Conservation (phyloP, 2,888 invertebrate genomes). For the Chymomyza fuscimana region DNA sequence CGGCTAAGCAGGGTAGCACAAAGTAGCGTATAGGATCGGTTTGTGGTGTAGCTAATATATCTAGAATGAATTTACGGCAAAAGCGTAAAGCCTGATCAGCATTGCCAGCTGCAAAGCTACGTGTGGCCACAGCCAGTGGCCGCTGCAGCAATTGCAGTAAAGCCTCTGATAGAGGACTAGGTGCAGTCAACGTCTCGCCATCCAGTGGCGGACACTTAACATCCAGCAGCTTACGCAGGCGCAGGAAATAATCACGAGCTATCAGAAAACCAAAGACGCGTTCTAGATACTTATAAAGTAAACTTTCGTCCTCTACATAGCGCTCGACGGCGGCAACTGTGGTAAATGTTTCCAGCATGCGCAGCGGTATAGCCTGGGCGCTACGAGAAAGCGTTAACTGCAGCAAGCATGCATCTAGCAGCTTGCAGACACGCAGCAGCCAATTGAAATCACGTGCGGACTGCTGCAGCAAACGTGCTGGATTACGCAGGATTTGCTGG, state of each 20-base stretch:
- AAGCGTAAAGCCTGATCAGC: slow-evolving; percentile 58
- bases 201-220: slow-evolving; percentile 85
- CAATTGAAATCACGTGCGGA: slow-evolving; percentile 73
- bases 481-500: slow-evolving; percentile 77
- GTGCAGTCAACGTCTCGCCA: slow-evolving; percentile 85
- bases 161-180: slow-evolving; percentile 87
- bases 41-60: slow-evolving; percentile 85
- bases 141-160: slow-evolving; percentile 88
- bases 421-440: slow-evolving; percentile 77
- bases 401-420: slow-evolving; percentile 77
- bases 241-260: slow-evolving; percentile 84
- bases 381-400: slow-evolving; percentile 75
- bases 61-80: slow-evolving; percentile 82
- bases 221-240: slow-evolving; percentile 86
- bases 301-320: slow-evolving; percentile 70
- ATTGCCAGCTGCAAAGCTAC: slow-evolving; percentile 10
- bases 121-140: slow-evolving; percentile 84
- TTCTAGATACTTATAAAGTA: slow-evolving; percentile 74
- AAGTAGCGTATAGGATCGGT: slow-evolving; percentile 86
- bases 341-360: slow-evolving; percentile 89
- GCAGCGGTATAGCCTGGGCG: slow-evolving; percentile 85
- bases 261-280: slow-evolving; percentile 77
- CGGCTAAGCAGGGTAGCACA: slow-evolving; percentile 85
- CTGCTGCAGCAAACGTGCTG: slow-evolving; percentile 75
- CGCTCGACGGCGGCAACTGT: slow-evolving; percentile 79